Conservation (phyloP, 2,797 vertebrate genomes). For the Siniperca obscura region DNA sequence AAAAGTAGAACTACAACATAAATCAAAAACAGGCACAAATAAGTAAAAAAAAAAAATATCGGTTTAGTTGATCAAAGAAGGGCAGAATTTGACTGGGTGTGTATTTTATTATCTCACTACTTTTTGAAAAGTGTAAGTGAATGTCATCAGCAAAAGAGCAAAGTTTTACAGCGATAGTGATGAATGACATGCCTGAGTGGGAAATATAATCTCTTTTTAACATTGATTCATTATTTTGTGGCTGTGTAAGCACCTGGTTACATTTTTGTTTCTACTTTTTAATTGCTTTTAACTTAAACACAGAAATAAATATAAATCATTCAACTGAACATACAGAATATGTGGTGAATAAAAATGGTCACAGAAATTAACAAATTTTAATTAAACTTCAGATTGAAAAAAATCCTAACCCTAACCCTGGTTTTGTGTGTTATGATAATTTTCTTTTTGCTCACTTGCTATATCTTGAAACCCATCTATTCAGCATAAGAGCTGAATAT, state of each 20-base stretch:
- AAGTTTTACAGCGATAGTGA: neutral
- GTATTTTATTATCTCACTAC: neutral
- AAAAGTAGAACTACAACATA: constrained; percentile 6
- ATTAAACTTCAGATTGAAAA: neutral
- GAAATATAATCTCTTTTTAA: neutral
- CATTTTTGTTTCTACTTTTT: neutral
- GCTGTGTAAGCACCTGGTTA: neutral
- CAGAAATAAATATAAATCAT: neutral
- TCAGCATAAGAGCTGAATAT: constrained; percentile 5
- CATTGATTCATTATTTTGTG: neutral
- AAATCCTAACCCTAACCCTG: neutral
- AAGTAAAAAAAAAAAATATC: neutral
- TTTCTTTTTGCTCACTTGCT: constrained; percentile 5
- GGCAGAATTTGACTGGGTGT: neutral
- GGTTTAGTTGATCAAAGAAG: neutral
- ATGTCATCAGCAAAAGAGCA: constrained; percentile 18
- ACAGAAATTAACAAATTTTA: neutral
- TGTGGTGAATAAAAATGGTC: neutral
- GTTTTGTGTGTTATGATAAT: constrained; percentile 11
- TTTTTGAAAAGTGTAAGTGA: neutral
- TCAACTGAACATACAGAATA: neutral
- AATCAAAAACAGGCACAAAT: neutral
- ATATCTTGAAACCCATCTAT: neutral
- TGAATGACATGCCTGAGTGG: neutral
- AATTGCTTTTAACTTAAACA: neutral